A percentile compares a stretch with the other conserved stretches of the same genome.
Conservation (phyloP, 1,140 invertebrate genomes). For the Heliconius congener region DNA sequence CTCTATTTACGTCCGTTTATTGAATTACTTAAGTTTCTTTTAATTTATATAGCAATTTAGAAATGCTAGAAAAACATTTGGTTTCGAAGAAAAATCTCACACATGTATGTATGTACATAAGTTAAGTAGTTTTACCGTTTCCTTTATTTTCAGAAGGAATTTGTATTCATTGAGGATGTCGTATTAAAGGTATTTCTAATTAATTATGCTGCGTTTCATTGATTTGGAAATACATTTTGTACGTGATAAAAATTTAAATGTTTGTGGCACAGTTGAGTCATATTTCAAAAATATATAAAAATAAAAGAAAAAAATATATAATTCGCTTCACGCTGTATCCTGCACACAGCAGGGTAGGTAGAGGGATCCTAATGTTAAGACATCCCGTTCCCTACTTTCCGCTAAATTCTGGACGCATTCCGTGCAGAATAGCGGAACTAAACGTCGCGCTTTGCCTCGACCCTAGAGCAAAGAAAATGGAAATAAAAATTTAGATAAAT, state of each 20-base stretch:
- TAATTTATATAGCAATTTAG: slow-evolving; percentile 11
- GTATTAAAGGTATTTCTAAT: background rate
- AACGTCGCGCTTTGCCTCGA: too few relatives aligned
- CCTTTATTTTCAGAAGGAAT: background rate
- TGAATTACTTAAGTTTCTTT: slow-evolving; percentile 3
- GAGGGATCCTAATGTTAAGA: too few relatives aligned
- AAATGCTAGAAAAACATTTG: slow-evolving; percentile 8
- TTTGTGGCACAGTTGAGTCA: too few relatives aligned
- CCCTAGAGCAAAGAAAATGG: too few relatives aligned
- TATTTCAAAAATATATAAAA: too few relatives aligned
- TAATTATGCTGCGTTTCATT: background rate
- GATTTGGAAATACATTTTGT: background rate
- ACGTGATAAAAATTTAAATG: background rate
- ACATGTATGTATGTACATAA: slow-evolving; percentile 1
- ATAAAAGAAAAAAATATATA: too few relatives aligned
- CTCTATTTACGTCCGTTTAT: slow-evolving; percentile 8
- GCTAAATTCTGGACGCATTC: too few relatives aligned
- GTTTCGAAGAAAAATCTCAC: background rate
- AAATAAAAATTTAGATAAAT: too few relatives aligned
- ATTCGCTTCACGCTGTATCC: too few relatives aligned
- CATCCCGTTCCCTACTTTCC: too few relatives aligned
- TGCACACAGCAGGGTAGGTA: too few relatives aligned
- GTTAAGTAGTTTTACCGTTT: slow-evolving; percentile 6
- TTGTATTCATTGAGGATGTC: slow-evolving; percentile 5
- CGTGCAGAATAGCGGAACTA: too few relatives aligned